Base-by-base conservation (phyloP, 2,113 vertebrate species). In the Prietella phreatophila region DNA sequence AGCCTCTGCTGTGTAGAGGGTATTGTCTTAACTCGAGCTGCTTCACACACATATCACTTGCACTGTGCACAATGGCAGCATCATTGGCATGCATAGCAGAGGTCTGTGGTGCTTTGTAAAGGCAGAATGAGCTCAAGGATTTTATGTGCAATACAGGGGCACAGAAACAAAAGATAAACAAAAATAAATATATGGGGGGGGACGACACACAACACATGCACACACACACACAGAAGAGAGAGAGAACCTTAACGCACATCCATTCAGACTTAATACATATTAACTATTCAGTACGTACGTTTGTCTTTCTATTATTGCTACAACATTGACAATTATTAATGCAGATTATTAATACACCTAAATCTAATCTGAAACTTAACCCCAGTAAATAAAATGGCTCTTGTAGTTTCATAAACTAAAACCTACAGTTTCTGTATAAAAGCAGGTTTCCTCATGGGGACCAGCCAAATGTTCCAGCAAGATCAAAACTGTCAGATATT, bases 21-120 rank as follows among this genome's bases (percentile, higher is more conserved):
- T 50, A 60, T 86, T 84, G 87, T 88, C 25, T 56, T 83, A 83
- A 60, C 56, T n/a, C 55, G 33, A 67, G 63, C 83, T 42, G 86
- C 71, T 76, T 60, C 79, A 80, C 87, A 82, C 85, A 88, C 88
- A 86, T 81, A 89, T 84, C 84, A 88, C 85, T 82, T 85, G 73
- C 71, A 60, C 67, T 50, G 73, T 55, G 61, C 84, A 91, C 88
- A 90, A 90, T 84, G 67, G 82, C 90, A 61, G 71, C 20, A 69
- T 90, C 90, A 90, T 89, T 90, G 83, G 85, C 88, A 90, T 90
- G 90, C 90, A 90, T 30, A 86, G 85, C 83, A 80, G 83, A 82
- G 22, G 55, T 85, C 85, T 84, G 71, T 36, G 30, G 36, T 5
- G 71, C 82, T 88, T 88, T 88, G 82, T 88, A 19, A 60, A 76